Evolutionary conservation across 1,140 invertebrate genomes (phyloP), one percentile per base, ranked within the genome.

Genomic region (Medauroidea extradentata): DNA sequence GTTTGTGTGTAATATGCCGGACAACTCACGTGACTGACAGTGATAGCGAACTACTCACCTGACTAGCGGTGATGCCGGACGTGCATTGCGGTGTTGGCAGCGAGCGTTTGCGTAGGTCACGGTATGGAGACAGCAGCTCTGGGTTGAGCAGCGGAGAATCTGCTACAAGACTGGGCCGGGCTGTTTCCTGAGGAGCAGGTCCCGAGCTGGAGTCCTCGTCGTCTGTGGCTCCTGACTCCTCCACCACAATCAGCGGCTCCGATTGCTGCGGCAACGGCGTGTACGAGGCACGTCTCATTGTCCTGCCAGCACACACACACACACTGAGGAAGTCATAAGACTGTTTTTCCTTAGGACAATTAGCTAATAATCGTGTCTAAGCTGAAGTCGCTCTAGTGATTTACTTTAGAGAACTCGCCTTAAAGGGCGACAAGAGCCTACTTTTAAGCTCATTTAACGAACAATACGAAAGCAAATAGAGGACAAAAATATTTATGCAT

Each of bases 61-160:
- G 90, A 55, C 88, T 90, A 38, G 90, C 90, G 9, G 89, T 92
- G 62, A 90, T 90, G 42, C 90, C 90, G 29, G 86, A 83, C 46
- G 87, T 89, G 63, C 89, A 90, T 63, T 88, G 85, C 8, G 88
- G 89, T 0, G 89, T 90, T 1, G 89, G 90, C 62, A 92, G 74
- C 7, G 89, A 91, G 65, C 90, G 85, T 69, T 92, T 92, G 51
- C 89, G 79, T 1, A 83, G 82, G 63, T 85, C 84, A 24, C 87
- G 78, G 81, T 87, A 91, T 1, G 90, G 89, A 3, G 87, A 90
- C 8, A 91, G 72, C 27, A 91, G 77, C 75, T 88, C 89, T 0
- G 89, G 88, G 72, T 91, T 90, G 85, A 80, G 19, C 24, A 75
- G 76, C 5, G 88, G 87, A 0, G 86, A 89, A 69, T 89, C 87